Evolutionary conservation across 2,797 vertebrate genomes (phyloP).

Genomic region (Girardinus metallicus): DNA sequence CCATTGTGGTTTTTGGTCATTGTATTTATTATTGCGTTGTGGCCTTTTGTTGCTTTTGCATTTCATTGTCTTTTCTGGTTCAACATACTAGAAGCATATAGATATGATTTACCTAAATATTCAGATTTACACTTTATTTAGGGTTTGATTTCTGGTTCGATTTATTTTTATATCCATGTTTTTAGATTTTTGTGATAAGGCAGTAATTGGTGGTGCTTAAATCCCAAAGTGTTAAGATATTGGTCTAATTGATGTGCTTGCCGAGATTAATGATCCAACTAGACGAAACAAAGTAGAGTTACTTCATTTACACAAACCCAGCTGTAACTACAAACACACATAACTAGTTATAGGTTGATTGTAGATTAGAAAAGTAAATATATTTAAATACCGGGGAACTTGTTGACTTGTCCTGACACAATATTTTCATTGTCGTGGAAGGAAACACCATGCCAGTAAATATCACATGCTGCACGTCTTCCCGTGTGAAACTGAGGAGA

Average conservation of each 20-base stretch:
- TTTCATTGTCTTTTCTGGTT: neutral
- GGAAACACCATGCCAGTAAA: constrained; percentile 97
- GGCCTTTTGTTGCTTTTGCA: neutral
- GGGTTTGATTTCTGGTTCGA: neutral
- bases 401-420: constrained; percentile 96
- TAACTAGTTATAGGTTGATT: neutral
- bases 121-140: neutral
- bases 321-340: neutral
- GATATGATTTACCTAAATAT: neutral
- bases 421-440: constrained; percentile 93
- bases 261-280: neutral
- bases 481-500: constrained; percentile 87
- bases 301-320: neutral
- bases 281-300: neutral
- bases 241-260: neutral
- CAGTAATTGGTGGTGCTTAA: no score
- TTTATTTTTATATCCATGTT: neutral
- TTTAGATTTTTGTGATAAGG: no score
- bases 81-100: no score
- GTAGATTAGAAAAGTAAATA: neutral
- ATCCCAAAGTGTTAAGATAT: no score
- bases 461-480: constrained; percentile 91
- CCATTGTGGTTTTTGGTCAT: no score
- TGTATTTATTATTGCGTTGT: no score
- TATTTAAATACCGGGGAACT: constrained; percentile 92